phyloP scores from a whole-genome alignment of 2,797 vertebrate species.

The Heteromormyrus szaboi region DNA sequence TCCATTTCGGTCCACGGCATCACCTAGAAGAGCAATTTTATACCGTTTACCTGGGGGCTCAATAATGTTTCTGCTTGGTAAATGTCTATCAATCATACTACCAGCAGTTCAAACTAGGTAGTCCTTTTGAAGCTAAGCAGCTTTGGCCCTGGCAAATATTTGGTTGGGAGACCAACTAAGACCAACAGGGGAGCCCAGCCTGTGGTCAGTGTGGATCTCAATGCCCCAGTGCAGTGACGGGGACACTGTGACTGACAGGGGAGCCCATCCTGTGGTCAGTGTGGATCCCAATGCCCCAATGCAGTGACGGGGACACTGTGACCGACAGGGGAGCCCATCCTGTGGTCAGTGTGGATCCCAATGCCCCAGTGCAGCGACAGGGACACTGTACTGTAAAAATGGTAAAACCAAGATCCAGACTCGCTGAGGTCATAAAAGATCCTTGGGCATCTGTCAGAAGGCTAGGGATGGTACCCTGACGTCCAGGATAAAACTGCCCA shows the following conservation, averaged over 20 bases:
- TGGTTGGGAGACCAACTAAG: neutral
- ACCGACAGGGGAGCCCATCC: no score
- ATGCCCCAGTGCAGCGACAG: no score
- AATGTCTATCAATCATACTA: neutral
- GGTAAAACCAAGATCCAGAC: neutral
- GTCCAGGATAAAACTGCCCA: neutral
- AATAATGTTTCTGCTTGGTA: neutral
- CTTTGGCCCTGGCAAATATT: neutral
- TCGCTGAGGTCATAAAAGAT: neutral
- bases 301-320: neutral
- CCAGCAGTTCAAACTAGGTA: neutral
- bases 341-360: no score
- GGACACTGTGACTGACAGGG: no score
- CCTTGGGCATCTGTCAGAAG: neutral
- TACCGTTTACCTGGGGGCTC: neutral
- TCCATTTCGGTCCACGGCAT: conserved; percentile 75
- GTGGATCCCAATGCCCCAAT: no score
- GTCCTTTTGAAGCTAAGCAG: neutral
- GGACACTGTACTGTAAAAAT: neutral
- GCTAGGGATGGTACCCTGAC: neutral
- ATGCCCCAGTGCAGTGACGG: neutral
- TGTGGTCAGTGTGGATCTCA: neutral
- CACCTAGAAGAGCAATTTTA: conserved; percentile 54
- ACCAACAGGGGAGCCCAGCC: neutral
- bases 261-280: no score